These are phyloP conservation scores for Cinclus mexicanus DNA, from an alignment of 2,113 vertebrate genomes.

Conservation along the genomic window DNA sequence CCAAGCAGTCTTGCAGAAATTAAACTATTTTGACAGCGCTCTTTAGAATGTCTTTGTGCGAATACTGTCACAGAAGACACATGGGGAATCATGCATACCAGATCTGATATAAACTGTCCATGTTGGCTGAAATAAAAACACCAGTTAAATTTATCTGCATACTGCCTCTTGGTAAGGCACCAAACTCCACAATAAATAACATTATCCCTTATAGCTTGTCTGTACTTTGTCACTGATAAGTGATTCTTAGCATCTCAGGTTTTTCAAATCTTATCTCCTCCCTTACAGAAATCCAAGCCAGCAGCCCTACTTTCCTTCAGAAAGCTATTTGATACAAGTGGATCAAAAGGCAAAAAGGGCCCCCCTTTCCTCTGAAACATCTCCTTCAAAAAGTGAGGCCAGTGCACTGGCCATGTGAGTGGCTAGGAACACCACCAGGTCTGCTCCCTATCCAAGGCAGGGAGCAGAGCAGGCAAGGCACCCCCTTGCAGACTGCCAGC, in stretches of 20 bases:
- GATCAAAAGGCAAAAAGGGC: neutral
- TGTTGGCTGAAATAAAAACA: neutral
- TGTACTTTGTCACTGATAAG: neutral
- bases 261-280: neutral
- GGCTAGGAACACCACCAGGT: neutral
- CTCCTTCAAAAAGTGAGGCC: neutral
- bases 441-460: neutral
- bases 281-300: slow-evolving; percentile 7
- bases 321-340: neutral
- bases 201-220: neutral
- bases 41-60: neutral
- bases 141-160: neutral
- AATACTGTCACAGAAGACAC: neutral
- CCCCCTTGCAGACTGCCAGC: neutral
- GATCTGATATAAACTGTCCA: neutral
- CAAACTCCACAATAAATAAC: neutral
- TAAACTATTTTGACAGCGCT: neutral
- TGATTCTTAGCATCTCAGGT: neutral
- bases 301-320: neutral
- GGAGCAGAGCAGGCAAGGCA: neutral
- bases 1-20: neutral
- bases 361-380: neutral
- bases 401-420: neutral
- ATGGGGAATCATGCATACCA: neutral
- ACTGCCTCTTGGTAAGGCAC: neutral